Evolutionary conservation across 2,797 vertebrate genomes (phyloP).

Genomic region (Lerista edwardsae): DNA sequence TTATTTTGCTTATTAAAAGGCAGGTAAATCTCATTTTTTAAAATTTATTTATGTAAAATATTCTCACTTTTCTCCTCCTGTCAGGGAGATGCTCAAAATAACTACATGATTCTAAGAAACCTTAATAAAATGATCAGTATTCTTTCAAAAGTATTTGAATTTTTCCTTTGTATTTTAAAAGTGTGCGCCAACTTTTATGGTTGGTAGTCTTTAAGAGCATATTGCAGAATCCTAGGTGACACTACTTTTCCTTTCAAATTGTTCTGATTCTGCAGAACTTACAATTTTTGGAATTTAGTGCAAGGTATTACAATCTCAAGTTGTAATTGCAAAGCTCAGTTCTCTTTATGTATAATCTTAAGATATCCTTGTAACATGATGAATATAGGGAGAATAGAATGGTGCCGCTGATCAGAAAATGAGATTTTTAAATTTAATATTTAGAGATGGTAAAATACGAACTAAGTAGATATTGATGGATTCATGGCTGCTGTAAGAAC

Average conservation of each 20-base stretch:
- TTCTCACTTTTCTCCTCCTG: too few species aligned
- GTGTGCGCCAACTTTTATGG: conserved; percentile 22
- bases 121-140: conserved; percentile 22
- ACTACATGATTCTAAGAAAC: conserved; percentile 34
- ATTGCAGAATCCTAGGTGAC: conserved; percentile 28
- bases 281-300: conserved; percentile 12
- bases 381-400: conserved; percentile 21
- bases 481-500: conserved; percentile 43
- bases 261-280: conserved; percentile 12
- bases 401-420: conserved; percentile 40
- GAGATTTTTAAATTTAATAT: conserved; percentile 33
- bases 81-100: conserved; percentile 2
- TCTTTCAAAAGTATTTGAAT: background rate
- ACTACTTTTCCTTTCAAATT: conserved; percentile 15
- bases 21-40: conserved; percentile 54
- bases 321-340: conserved; percentile 22
- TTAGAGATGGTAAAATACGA: conserved; percentile 27
- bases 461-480: conserved; percentile 13
- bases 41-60: too few species aligned
- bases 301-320: conserved; percentile 25
- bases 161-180: background rate
- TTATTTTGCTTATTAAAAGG: conserved; percentile 7
- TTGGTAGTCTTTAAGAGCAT: conserved; percentile 41
- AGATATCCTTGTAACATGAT: conserved; percentile 19
- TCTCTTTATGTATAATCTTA: background rate